Evolutionary conservation across 2,113 vertebrate species (phyloP), one percentile per base, ranked within the genome.

Genomic region (Isichthys henryi): DNA sequence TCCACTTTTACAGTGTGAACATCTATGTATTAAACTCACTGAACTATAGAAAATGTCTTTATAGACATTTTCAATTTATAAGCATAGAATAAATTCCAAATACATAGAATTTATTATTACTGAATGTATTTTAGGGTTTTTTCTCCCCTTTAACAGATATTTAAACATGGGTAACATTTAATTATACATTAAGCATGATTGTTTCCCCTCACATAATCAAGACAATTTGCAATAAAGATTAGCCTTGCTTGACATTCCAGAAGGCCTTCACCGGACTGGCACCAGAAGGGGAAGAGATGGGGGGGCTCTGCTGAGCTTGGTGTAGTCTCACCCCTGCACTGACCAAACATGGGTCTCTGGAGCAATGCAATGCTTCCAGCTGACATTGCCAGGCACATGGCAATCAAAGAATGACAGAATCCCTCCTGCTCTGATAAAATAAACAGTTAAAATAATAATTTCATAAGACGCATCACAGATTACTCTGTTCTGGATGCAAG

Each of bases 91-190:
- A 31, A 74, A 74, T 74, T 74, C 31, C 66, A 74, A 31, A 31
- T 70, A 27, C 70, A 77, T 1, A 77, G 70, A 17, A 77, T 17
- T 77, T 35, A n/a, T 17, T 39, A 77, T 17, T 77, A 39, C 35
- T 39, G 1, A 77, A 77, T 83, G 21, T 39, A 15, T 77, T 77
- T 27, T 27, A 35, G 35, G 53, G 53, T 5, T 50, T 86, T 85
- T 27, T 48, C n/a, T 87, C 21, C 53, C 50, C 19, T 45, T 39
- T 88, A 87, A 58, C 6, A 50, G 46, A 49, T 52, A 50, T 50
- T 87, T 87, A 87, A 87, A 35, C 87, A 21, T 53, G 31, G 86
- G 52, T 58, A 88, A 88, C 43, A 43, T 88, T 88, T 88, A 15
- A 88, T 66, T 88, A 66, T 66, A 35, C 56, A 43, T 88, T 88